Evolutionary conservation across 2,888 invertebrate species (phyloP), one percentile per base, ranked within the genome.

Genomic region (Deilephila porcellus): DNA sequence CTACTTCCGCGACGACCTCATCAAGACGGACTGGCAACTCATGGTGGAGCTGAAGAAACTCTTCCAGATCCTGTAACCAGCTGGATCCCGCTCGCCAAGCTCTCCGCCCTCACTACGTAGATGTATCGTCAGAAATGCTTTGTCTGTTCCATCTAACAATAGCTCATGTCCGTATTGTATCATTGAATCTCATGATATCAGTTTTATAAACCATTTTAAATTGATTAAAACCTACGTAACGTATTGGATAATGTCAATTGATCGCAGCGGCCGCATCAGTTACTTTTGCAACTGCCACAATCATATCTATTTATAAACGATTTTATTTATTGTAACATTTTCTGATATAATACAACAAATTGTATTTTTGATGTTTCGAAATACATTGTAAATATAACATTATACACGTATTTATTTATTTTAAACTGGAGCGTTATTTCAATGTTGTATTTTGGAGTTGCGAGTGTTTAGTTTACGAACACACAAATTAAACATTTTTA

Each of bases 31-130:
- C 91, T 99, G 99, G 99, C 98, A 98, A 89, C 95, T 99, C 78
- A 99, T 99, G 97, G 98, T 99, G 75, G 99, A 99, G 94, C 95
- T 99, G 88, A 99, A 99, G 95, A 99, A 99, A 93, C 95, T 97
- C 85, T 99, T 99, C 95, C 97, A 98, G 92, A 99, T 99, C 93
- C 96, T 99, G 90, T 99, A 98, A 95, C 79, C 77, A 77, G 79
- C 77, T 82, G 75, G 76, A 70, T 76, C 79, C 82, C 78, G 80
- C 82, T 82, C 78, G 80, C 82, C 79, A 83, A 83, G 85, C 86
- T 82, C 82, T 86, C 82, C 84, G 80, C 79, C 78, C 81, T 79
- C 81, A 77, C 76, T 74, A 78, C 76, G 75, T 81, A 77, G 77
- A 72, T 73, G 73, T 72, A 74, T 78, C 77, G 76, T 75, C 78